Percentiles rank a stretch among this genome's conserved stretches.
These are phyloP conservation scores for Philaethria dido DNA, from an alignment of 2,888 invertebrate species.

Conservation along the genomic window DNA sequence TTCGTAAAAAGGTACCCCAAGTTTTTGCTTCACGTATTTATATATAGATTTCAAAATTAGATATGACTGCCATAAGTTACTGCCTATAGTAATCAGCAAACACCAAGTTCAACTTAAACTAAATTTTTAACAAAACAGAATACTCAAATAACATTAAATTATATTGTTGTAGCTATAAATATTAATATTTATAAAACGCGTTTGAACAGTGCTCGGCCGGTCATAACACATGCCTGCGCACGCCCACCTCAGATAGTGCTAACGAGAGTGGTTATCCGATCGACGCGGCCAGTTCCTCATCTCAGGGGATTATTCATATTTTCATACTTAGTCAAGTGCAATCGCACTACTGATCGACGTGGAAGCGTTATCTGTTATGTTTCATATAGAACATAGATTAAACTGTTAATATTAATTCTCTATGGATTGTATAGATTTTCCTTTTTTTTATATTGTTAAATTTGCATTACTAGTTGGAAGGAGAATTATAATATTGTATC, in stretches of 20 bases:
- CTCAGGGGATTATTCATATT: slow-evolving; percentile 49
- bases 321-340: slow-evolving; percentile 47
- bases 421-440: neutral
- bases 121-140: neutral
- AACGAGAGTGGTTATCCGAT: slow-evolving; percentile 64
- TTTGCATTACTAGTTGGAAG: no score
- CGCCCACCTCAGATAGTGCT: slow-evolving; percentile 62
- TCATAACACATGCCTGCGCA: slow-evolving; percentile 46
- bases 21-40: no score
- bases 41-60: no score
- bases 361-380: slow-evolving; percentile 22
- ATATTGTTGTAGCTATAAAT: slow-evolving; percentile 24
- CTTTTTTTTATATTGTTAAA: neutral
- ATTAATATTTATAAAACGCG: slow-evolving; percentile 25
- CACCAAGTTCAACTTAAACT: neutral
- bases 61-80: neutral
- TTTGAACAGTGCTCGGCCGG: slow-evolving; percentile 24
- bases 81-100: neutral
- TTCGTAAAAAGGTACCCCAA: no score
- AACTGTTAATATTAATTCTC: slow-evolving; percentile 1
- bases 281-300: slow-evolving; percentile 38
- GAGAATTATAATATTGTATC: no score
- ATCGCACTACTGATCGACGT: slow-evolving; percentile 32
- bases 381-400: neutral
- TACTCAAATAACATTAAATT: neutral